Evolutionary conservation across 2,113 vertebrate genomes (phyloP), one percentile per base, ranked within the genome.

Genomic region (Dipodomys spectabilis): DNA sequence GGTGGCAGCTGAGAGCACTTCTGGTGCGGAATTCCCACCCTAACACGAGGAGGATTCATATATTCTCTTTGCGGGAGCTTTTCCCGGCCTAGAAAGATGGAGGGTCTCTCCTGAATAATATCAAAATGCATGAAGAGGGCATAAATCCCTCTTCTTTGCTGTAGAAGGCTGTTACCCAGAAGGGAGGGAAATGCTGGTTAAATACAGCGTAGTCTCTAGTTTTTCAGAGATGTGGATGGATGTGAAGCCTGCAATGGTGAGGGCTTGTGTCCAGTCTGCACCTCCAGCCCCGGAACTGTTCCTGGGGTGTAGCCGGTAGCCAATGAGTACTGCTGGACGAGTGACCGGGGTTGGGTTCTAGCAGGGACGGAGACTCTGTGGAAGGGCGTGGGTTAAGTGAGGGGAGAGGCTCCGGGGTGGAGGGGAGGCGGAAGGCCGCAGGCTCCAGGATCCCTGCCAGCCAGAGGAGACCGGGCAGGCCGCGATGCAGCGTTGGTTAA

Each of bases 401-500:
- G 79, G 71, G 22, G 74, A 88, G 79, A 18, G 57, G 67, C 10
- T 57, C 53, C 18, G 49, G 5, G 30, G 18, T 7, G 71, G 20
- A 28, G 73, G 39, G 44, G 69, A 20, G 23, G 23, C 16, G 6
- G 32, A 23, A 74, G 16, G 32, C 16, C n/a, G 7, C 27, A 62
- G 8, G 11, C 4, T 35, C 32, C 45, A 64, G 11, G 7, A 30
- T 81, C 45, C 16, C 32, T 28, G 45, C 5, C 39, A 35, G 74
- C 10, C 67, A 45, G 67, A 80, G 8, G 65, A 73, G 45, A 75
- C 25, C 45, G 82, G 82, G 81, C 95, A 87, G 45, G 62, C 77
- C 90, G 87, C 74, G 62, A 30, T 27, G 73, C 22, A n/a, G 64
- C 93, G 95, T 96, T 95, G 92, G 94, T 95, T 94, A 95, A 96